Percentiles rank a stretch among this genome's conserved stretches.
phyloP scores from a whole-genome alignment of 2,113 vertebrate genomes.

The Elephantulus edwardii region DNA sequence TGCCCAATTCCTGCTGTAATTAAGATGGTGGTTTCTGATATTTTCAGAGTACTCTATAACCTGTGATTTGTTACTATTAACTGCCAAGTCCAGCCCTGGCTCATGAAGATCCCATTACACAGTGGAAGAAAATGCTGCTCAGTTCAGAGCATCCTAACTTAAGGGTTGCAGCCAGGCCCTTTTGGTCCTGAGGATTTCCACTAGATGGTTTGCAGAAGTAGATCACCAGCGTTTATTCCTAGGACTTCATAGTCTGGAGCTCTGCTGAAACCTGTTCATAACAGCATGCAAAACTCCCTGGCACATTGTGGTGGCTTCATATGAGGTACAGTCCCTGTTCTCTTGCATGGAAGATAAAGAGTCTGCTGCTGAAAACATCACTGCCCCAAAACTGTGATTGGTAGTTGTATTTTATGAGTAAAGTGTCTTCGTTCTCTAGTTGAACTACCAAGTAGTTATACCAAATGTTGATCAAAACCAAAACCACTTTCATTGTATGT shows the following conservation, averaged over 20 bases:
- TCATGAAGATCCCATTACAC: no score
- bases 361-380: background rate
- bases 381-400: background rate
- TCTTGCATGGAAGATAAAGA: background rate
- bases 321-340: background rate
- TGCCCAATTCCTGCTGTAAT: background rate
- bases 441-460: constrained; percentile 3
- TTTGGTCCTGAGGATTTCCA: background rate
- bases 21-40: background rate
- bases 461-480: background rate
- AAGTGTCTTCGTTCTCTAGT: background rate
- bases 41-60: background rate
- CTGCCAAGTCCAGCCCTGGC: background rate
- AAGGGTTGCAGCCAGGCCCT: background rate
- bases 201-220: background rate
- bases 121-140: background rate
- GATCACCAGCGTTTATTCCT: background rate
- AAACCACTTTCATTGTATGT: no score
- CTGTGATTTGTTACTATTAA: background rate
- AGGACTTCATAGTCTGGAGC: background rate
- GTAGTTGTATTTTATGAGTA: background rate
- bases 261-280: background rate
- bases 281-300: background rate
- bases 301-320: background rate
- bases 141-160: background rate